Evolutionary conservation across 2,797 vertebrate genomes (phyloP), one percentile per base, ranked within the genome.

Genomic region (Gymnothorax javanicus): DNA sequence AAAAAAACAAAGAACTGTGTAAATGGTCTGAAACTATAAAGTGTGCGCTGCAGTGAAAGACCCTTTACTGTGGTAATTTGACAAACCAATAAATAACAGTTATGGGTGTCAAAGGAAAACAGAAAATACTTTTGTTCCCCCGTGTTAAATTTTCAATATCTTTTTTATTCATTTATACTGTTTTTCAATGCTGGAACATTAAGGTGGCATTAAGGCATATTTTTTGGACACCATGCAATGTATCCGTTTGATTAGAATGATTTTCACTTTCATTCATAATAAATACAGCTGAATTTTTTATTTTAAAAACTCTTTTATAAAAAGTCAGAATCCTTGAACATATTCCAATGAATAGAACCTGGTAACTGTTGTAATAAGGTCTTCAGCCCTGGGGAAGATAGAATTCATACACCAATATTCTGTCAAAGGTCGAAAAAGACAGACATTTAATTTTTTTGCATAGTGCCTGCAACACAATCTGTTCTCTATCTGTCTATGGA

Each of bases 11-110:
- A 43, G 27, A 77, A 77, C 50, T 77, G 73, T 77, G 12, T 52
- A 50, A 77, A 77, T 85, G 84, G 84, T 59, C 62, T 54, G 50
- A 52, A 50, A 43, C 73, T 77, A 50, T 77, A 77, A 77, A 77
- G 73, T 50, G 73, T 77, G 12, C 20, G 73, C 43, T 77, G 73
- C 20, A 43, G 4, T 77, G 33, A 43, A 50, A 77, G 73, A 8
- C 43, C 20, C 33, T 50, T 77, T 77, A 43, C 73, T 50, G 33
- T 50, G 43, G 73, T 12, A 13, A 77, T 77, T 43, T 77, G 73
- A 33, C 73, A 77, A 43, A 50, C 33, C 43, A 77, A 77, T 77
- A 77, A 77, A 77, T 17, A 50, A 77, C 43, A 77, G 73, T 77
- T 77, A 77, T 52, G 73, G 33, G 73, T 43, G 73, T 50, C 15